Evolutionary conservation across 53 echinoderm and acorn worm species (phyloP).

Genomic region (Stichopus horrens): DNA sequence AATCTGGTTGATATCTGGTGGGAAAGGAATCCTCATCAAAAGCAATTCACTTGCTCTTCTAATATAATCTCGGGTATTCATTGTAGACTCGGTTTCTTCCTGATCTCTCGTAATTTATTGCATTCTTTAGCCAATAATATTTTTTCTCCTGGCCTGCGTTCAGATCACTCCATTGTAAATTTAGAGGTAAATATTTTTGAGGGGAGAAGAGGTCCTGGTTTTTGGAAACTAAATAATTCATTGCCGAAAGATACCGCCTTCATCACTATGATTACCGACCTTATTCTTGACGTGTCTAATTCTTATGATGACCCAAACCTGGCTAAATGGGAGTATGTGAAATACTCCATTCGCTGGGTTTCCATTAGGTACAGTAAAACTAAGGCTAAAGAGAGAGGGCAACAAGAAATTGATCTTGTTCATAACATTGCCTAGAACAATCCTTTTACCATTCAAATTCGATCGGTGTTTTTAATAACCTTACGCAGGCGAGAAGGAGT

Average conservation of each 20-base stretch:
- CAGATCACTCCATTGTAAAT: conserved; percentile 48
- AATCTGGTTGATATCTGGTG: conserved; percentile 24
- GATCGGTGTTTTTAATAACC: not conserved
- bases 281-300: not conserved
- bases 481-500: not conserved
- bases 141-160: not conserved
- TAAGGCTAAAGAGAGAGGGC: conserved; percentile 29
- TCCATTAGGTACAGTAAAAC: conserved; percentile 16
- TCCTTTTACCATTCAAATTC: not conserved
- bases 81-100: conserved; percentile 34
- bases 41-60: conserved; percentile 4
- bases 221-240: conserved; percentile 50
- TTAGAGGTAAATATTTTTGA: conserved; percentile 9
- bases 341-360: not conserved
- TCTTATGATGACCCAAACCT: not conserved
- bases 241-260: not conserved
- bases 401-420: not conserved
- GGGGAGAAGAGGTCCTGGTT: conserved; percentile 6
- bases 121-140: not conserved
- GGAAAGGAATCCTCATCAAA: conserved; percentile 6
- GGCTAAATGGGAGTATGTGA: conserved; percentile 12
- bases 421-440: conserved; percentile 11
- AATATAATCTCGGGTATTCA: not conserved
- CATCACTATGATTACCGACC: not conserved
- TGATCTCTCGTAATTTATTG: conserved; percentile 13